Evolutionary conservation across 2,113 vertebrate genomes (phyloP), one percentile per base, ranked within the genome.

Genomic region (Desmodus rotundus): DNA sequence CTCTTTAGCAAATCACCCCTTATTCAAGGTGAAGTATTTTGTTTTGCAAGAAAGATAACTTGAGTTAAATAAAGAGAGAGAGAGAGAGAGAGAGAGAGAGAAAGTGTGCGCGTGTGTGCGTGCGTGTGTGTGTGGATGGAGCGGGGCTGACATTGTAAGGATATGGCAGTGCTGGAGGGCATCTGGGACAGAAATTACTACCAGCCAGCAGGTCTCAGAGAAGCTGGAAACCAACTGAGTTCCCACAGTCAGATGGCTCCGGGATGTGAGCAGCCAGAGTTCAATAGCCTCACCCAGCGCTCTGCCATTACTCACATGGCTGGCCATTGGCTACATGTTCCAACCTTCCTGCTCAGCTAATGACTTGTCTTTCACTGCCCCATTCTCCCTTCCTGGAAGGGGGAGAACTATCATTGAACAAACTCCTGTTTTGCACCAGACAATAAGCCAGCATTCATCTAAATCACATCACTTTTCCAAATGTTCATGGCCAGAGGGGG

Each of bases 1-100:
- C 43, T 81, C 31, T 65, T 72, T 26, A n/a, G 58, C 11, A 81
- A 91, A 56, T 72, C 33, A 65, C 14, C 43, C 13, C 41, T 77
- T 83, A 56, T 78, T 70, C 47, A 56, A 82, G 56, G 47, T 3
- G 63, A 36, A 28, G 38, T n/a, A 31, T 81, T 87, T 85, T 45
- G 22, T 84, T 91, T 91, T 58, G 20, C 20, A 90, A 94, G 24
- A 85, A 94, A 85, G 31, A 68, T 76, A 43, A 16, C 33, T 80
- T 14, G 33, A 78, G 45, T 61, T 67, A 83, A 89, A 56, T 54
- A 22, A 61, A 58, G 54, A 24, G 54, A 10, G 6, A 28, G 58
- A 24, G 26, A 12, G 24, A 61, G 11, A 26, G 24, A 26, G 24
- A 22, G 8, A 24, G 56, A 20, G 56, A 10, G 56, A 58, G 22